phyloP scores from a whole-genome alignment of 2,113 vertebrate species.

The Ptilorrhoa leucosticta region DNA sequence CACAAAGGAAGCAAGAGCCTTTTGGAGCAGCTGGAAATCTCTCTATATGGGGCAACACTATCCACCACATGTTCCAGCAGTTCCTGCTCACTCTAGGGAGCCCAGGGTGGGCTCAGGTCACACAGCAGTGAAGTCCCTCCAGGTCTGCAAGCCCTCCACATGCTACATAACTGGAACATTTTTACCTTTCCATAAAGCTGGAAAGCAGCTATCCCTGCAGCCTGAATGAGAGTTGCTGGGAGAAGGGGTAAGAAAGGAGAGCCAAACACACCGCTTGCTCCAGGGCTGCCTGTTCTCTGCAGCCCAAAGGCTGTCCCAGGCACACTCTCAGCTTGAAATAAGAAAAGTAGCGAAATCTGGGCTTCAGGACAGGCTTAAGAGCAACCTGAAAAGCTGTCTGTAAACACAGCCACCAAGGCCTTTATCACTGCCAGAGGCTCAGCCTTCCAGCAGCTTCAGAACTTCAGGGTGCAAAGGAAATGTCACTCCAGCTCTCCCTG shows the following conservation, averaged over 20 bases:
- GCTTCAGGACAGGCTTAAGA: not conserved
- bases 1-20: not conserved
- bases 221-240: not conserved
- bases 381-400: not conserved
- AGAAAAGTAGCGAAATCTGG: not conserved
- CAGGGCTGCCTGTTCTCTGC: not conserved
- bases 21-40: not conserved
- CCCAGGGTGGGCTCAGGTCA: not conserved
- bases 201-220: not conserved
- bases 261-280: fast-evolving
- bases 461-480: not conserved
- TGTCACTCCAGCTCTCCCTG: not conserved
- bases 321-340: not conserved
- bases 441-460: not conserved
- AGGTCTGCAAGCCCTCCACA: not conserved
- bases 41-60: too few relatives aligned
- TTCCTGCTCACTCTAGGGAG: not conserved
- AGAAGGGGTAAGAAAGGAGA: not conserved
- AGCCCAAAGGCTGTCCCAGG: not conserved
- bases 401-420: not conserved
- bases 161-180: not conserved
- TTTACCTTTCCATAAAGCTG: not conserved
- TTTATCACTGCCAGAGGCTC: not conserved
- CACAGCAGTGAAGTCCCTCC: not conserved
- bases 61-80: not conserved